Percentiles rank a stretch among this genome's conserved stretches.
Conservation (phyloP, 92 coral and sea anemone species). For the Palythoa grandis region DNA sequence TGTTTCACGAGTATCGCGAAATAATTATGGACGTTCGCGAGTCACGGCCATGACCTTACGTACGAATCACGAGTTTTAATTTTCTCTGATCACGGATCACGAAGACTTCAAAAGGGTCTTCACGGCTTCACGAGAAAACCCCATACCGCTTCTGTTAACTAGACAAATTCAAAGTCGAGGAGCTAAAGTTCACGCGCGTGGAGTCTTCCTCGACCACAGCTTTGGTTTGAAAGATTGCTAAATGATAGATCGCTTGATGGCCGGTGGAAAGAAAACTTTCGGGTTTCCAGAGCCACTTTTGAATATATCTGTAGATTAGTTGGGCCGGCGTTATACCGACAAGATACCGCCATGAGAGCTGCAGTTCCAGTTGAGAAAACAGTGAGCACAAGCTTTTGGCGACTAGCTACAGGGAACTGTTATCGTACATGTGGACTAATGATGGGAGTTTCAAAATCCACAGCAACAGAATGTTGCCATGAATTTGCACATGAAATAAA, state of each 20-base stretch:
- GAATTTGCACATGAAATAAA: constrained; percentile 41
- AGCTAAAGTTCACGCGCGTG: constrained; percentile 44
- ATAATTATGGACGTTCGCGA: too few relatives aligned
- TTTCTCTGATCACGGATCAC: too few relatives aligned
- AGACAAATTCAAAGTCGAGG: constrained; percentile 34
- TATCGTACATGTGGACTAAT: constrained; percentile 48
- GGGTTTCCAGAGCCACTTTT: constrained; percentile 44
- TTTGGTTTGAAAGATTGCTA: constrained; percentile 57
- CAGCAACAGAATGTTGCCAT: constrained; percentile 50
- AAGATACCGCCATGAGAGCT: constrained; percentile 20
- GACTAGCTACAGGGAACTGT: constrained; percentile 47
- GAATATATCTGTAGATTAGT: constrained; percentile 24
- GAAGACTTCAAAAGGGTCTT: too few relatives aligned
- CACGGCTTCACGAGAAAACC: too few relatives aligned
- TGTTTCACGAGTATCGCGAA: too few relatives aligned
- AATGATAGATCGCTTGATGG: constrained; percentile 45
- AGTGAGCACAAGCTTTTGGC: constrained; percentile 43
- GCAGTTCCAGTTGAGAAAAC: constrained; percentile 47
- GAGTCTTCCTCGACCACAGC: constrained; percentile 60
- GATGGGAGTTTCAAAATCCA: constrained; percentile 44
- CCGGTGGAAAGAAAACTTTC: constrained; percentile 47
- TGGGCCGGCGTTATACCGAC: neutral
- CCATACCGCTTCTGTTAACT: too few relatives aligned
- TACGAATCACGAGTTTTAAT: too few relatives aligned
- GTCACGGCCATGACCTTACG: too few relatives aligned